Percentiles rank a stretch among this genome's conserved stretches.
Evolutionary conservation across 2,113 vertebrate species (phyloP).

Genomic region (Poeciliopsis occidentalis): DNA sequence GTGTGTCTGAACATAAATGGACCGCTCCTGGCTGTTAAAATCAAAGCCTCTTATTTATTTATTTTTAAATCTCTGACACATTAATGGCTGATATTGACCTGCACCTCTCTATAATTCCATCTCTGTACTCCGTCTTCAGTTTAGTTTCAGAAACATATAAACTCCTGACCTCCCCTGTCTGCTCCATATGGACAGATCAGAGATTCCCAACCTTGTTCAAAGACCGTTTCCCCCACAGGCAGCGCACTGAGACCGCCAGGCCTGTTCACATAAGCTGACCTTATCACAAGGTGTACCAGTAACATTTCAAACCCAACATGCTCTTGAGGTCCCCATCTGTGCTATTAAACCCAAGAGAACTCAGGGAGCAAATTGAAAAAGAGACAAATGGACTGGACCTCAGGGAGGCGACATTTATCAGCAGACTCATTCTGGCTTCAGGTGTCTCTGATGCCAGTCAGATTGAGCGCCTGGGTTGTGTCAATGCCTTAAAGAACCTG

Average conservation of each 20-base stretch:
- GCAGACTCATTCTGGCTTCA: no score
- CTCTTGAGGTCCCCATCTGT: slow-evolving; percentile 1
- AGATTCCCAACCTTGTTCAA: slow-evolving; percentile 64
- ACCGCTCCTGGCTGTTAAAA: slow-evolving; percentile 30
- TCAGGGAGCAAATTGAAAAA: slow-evolving; percentile 52
- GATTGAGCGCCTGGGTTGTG: no score
- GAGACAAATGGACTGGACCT: slow-evolving; percentile 43
- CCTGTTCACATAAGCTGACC: slow-evolving; percentile 18
- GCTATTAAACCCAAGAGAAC: slow-evolving; percentile 17
- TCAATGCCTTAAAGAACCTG: no score
- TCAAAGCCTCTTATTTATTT: slow-evolving; percentile 11
- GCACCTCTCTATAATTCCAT: slow-evolving; percentile 14
- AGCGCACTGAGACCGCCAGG: slow-evolving; percentile 9
- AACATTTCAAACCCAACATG: slow-evolving; percentile 33
- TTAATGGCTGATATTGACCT: slow-evolving; percentile 20
- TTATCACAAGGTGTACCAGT: slow-evolving; percentile 20
- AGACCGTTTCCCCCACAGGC: slow-evolving; percentile 36
- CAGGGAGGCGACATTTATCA: slow-evolving; percentile 4
- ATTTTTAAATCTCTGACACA: no score
- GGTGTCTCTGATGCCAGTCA: no score
- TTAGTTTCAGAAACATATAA: slow-evolving; percentile 22
- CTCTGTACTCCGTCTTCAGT: slow-evolving; percentile 7
- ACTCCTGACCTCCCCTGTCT: slow-evolving; percentile 45
- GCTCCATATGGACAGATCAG: slow-evolving; percentile 57
- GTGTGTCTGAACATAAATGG: slow-evolving; percentile 28